Evolutionary conservation across 2,113 vertebrate species (phyloP).

Genomic region (Globicephala melas): DNA sequence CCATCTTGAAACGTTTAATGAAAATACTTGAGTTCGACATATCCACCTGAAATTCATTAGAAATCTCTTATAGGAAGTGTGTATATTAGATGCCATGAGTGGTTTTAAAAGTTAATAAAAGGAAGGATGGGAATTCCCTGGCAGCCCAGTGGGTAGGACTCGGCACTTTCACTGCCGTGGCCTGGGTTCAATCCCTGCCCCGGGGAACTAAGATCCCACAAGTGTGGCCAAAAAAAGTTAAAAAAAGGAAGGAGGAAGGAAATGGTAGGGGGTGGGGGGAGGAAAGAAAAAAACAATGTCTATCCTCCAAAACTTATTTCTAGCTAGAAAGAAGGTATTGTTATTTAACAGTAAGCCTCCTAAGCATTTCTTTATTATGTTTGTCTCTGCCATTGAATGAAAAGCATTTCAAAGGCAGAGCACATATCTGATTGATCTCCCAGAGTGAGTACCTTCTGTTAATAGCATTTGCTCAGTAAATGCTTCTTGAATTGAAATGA

Average conservation of each 20-base stretch:
- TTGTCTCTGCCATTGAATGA: background rate
- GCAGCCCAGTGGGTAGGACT: no score
- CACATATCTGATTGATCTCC: background rate
- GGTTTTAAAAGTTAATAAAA: slow-evolving; percentile 27
- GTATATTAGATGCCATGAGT: background rate
- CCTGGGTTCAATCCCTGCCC: background rate
- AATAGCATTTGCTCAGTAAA: slow-evolving; percentile 1
- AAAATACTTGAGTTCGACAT: background rate
- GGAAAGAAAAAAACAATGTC: background rate
- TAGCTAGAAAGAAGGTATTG: background rate
- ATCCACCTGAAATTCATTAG: slow-evolving; percentile 11
- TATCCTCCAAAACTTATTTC: background rate
- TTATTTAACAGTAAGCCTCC: background rate
- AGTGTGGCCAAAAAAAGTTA: no score
- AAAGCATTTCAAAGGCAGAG: background rate
- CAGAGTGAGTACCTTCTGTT: background rate
- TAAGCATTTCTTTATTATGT: background rate
- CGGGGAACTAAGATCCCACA: no score
- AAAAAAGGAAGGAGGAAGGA: background rate
- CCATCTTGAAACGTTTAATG: background rate
- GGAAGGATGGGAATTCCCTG: background rate
- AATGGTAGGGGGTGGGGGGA: background rate
- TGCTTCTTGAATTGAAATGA: background rate
- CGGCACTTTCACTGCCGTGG: no score
- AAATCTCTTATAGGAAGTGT: background rate